These are phyloP conservation scores for Malurus elegans DNA, from an alignment of 2,113 vertebrate species.

Conservation along the genomic window DNA sequence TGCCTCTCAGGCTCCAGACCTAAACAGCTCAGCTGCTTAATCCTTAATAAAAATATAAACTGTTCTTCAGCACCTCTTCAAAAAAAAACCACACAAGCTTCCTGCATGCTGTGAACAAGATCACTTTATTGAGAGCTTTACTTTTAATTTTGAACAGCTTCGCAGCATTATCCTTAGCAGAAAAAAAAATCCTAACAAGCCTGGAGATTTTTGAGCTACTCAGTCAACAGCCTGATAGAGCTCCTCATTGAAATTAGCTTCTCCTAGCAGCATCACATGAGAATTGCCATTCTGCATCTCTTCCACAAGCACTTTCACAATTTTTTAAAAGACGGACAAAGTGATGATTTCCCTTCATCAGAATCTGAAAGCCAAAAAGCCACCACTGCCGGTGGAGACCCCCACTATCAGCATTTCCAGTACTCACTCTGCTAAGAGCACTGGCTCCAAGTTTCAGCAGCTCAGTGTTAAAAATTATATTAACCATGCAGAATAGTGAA, in stretches of 20 bases:
- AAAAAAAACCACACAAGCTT: not conserved
- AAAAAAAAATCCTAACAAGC: not conserved
- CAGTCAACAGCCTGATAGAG: conserved; percentile 2
- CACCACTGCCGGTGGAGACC: not conserved
- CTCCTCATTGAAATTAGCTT: not conserved
- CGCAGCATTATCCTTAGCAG: conserved; percentile 19
- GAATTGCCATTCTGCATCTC: not conserved
- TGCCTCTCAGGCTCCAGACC: not conserved
- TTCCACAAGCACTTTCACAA: not conserved
- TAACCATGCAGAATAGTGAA: not conserved
- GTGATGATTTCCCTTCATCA: not conserved
- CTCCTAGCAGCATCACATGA: not conserved
- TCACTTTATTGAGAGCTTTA: conserved; percentile 69
- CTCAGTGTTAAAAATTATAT: not conserved
- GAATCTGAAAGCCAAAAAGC: not conserved
- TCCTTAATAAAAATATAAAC: conserved; percentile 30
- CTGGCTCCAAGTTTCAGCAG: not conserved
- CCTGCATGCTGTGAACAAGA: conserved; percentile 41
- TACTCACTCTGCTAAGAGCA: not conserved
- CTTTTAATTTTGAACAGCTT: conserved; percentile 73
- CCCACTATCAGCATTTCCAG: not conserved
- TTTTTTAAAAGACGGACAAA: not conserved
- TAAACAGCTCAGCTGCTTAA: not conserved
- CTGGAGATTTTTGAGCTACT: not conserved
- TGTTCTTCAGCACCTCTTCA: not conserved